These are phyloP conservation scores for Agrilus planipennis DNA, from an alignment of 1,140 invertebrate species.

Conservation along the genomic window DNA sequence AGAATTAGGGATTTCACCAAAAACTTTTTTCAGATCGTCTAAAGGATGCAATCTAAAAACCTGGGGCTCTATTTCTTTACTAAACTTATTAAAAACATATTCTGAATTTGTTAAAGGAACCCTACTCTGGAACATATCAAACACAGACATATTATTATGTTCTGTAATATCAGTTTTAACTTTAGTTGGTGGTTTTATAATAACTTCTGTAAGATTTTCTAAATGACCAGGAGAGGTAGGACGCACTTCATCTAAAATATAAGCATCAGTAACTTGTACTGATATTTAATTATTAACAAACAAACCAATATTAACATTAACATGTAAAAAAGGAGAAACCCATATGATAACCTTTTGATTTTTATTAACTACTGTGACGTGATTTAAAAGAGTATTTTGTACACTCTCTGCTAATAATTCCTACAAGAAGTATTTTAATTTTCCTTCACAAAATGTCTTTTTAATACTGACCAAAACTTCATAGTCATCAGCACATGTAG, in stretches of 20 bases:
- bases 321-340: constrained; percentile 40
- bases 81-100: too few species aligned
- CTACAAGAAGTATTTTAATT: constrained; percentile 24
- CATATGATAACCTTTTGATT: constrained; percentile 43
- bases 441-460: constrained; percentile 14
- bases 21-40: constrained; percentile 6
- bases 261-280: neutral
- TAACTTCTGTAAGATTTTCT: constrained; percentile 29
- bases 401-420: constrained; percentile 41
- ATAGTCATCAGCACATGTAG: constrained; percentile 24
- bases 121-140: too few species aligned
- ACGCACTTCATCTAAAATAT: constrained; percentile 22
- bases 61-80: neutral
- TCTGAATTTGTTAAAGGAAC: too few species aligned
- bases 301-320: constrained; percentile 38
- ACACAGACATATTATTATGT: constrained; percentile 8
- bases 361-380: constrained; percentile 38
- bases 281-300: neutral
- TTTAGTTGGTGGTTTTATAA: constrained; percentile 17
- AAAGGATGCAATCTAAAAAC: constrained; percentile 1
- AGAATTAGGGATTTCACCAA: neutral
- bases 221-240: constrained; percentile 23
- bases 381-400: constrained; percentile 41
- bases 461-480: constrained; percentile 26
- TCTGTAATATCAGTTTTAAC: constrained; percentile 3